These are phyloP conservation scores for Orchestes rusci DNA, from an alignment of 2,888 invertebrate species.

Conservation along the genomic window DNA sequence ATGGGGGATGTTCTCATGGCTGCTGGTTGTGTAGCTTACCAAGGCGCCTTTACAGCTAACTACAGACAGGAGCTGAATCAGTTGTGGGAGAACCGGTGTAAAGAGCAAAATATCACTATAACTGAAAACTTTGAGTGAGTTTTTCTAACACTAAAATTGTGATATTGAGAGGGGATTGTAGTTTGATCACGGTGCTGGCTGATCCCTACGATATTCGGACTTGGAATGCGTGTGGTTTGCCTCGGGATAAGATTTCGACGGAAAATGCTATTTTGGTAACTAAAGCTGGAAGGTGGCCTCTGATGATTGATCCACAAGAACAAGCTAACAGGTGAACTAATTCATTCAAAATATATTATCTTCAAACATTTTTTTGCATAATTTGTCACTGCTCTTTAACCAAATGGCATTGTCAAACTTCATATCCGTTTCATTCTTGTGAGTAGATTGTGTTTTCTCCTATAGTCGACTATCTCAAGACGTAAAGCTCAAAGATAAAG, in stretches of 20 bases:
- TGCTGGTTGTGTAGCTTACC: constrained; percentile 81
- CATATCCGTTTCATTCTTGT: no score
- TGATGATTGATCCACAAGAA: constrained; percentile 94
- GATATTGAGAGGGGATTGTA: constrained; percentile 39
- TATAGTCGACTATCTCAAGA: no score
- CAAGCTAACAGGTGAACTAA: constrained; percentile 62
- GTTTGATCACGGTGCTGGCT: constrained; percentile 64
- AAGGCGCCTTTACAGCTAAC: constrained; percentile 78
- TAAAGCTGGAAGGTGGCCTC: constrained; percentile 74
- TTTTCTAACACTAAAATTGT: no score
- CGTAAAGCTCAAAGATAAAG: no score
- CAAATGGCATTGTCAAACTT: no score
- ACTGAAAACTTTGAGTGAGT: constrained; percentile 57
- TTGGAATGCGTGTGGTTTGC: constrained; percentile 86
- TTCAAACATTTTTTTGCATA: background rate
- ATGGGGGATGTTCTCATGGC: constrained; percentile 84
- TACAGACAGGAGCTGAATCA: constrained; percentile 62
- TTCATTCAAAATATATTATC: background rate
- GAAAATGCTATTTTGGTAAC: constrained; percentile 91
- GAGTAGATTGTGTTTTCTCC: no score
- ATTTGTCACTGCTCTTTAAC: no score
- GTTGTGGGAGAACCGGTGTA: constrained; percentile 64
- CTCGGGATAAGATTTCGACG: constrained; percentile 79
- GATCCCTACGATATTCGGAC: constrained; percentile 80
- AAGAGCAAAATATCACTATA: constrained; percentile 60